These are phyloP conservation scores for Carassius gibelio DNA, from an alignment of 2,113 vertebrate species.

Conservation along the genomic window DNA sequence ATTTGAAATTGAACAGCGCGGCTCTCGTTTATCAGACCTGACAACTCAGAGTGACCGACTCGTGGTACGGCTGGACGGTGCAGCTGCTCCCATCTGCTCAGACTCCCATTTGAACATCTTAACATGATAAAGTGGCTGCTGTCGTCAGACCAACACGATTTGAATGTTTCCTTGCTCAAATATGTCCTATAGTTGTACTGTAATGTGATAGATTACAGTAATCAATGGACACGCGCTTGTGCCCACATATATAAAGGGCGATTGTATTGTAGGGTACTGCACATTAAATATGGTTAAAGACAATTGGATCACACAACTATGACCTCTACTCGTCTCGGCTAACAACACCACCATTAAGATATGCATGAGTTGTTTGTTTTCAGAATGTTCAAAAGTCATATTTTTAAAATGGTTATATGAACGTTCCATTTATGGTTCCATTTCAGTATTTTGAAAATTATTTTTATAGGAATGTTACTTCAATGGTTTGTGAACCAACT, in stretches of 20 bases:
- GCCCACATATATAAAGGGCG: neutral
- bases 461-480: too few relatives aligned
- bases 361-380: neutral
- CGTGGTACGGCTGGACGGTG: constrained; percentile 64
- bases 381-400: neutral
- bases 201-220: neutral
- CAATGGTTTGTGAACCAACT: too few relatives aligned
- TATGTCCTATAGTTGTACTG: neutral
- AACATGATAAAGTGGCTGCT: neutral
- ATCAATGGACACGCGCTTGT: neutral
- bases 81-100: constrained; percentile 14
- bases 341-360: neutral
- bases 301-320: constrained; percentile 20
- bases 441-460: too few relatives aligned
- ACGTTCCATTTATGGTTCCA: too few relatives aligned
- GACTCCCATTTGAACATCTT: neutral
- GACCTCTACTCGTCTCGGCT: neutral
- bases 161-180: neutral
- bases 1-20: constrained; percentile 93
- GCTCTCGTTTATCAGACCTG: constrained; percentile 89
- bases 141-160: neutral
- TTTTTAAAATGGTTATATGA: too few relatives aligned
- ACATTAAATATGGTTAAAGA: constrained; percentile 3
- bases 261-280: neutral
- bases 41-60: constrained; percentile 89